Evolutionary conservation across 2,888 invertebrate species (phyloP), one percentile per base, ranked within the genome.

Genomic region (Pseudococcus jackbeardsleyi): DNA sequence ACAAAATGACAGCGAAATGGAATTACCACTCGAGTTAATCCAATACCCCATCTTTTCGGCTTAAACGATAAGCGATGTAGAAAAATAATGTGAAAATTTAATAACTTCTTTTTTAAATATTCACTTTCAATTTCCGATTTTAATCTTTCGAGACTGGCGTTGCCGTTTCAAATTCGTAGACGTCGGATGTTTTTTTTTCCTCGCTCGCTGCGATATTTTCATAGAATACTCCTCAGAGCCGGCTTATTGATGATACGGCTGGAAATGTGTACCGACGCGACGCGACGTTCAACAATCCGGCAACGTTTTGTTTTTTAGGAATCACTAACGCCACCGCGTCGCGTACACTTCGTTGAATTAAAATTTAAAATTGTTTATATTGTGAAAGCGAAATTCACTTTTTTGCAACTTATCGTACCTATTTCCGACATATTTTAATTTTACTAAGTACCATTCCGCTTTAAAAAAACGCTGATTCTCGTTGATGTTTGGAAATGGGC

Each of bases 381-480:
- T n/a, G 42, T 5, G 17, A 72, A 72, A 72, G 72, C 46, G 79
- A 46, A 82, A 82, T 82, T 19, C 33, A 46, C 4, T 82, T 82
- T 82, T 82, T 82, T 46, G 46, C 46, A 82, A 82, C 79, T 82
- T 82, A 82, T 82, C 46, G 79, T 46, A 46, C 79, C 46, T 46
- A 82, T 82, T 82, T 82, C 79, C n/a, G 79, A 82, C 79, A 82
- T 82, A 82, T 82, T 82, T 82, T 82, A 82, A 82, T 82, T 82
- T 82, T 22, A 46, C 79, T 82, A 46, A 82, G 79, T 82, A 82
- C 79, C 46, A 82, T 46, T 82, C 79, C 9, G 46, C 42, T 46
- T 72, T 33, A 19, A 12, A 46, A 77, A 46, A 82, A 46, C 46
- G 79, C 19, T 82, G 79, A 82, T 82, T 82, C 42, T 46, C 17